Base-by-base conservation (phyloP, 2,113 vertebrate genomes). In the Cheilinus undulatus region DNA sequence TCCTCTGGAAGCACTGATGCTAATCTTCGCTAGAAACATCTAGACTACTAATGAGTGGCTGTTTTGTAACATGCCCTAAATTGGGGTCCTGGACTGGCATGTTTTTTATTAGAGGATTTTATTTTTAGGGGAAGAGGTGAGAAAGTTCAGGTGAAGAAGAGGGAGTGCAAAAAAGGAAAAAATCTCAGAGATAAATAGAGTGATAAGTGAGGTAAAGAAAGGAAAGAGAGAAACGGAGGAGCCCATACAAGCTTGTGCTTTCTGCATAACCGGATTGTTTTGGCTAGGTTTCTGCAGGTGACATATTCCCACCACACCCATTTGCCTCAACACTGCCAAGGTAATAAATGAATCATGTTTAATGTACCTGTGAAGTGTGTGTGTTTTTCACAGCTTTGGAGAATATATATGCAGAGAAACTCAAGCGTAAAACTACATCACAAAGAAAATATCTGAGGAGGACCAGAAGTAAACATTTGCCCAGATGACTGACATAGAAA, bases 271-370 rank as follows among this genome's bases (percentile, higher is more conserved):
- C 38, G 19, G 80, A 83, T 78, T 78, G n/a, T 49, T 85, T 83
- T 86, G 76, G 59, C 42, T 19, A 27, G 1, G 49, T 34, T 71
- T 67, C 42, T 75, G 24, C 60, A 43, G 56, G 46, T 58, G 42
- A 70, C 9, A 73, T 51, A 83, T 89, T 88, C 77, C 78, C 83
- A 92, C 81, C 90, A 92, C 90, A 68, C 90, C 86, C 20, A n/a
- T 84, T 88, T 61, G 88, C 76, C 62, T 94, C 89, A 0, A 54
- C 76, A 64, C 82, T 88, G 0, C 53, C 38, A 52, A 45, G 1
- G 34, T 27, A 49, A 65, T 69, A 67, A 62, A 69, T 14, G 0
- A 34, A 6, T n/a, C 2, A 14, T 65, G n/a, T 27, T 30, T 60
- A n/a, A 58, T 24, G 8, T 26, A 43, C 11, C 22, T 38, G 13